Evolutionary conservation across 2,113 vertebrate species (phyloP), one percentile per base, ranked within the genome.

Genomic region (Cygnus buccinator): DNA sequence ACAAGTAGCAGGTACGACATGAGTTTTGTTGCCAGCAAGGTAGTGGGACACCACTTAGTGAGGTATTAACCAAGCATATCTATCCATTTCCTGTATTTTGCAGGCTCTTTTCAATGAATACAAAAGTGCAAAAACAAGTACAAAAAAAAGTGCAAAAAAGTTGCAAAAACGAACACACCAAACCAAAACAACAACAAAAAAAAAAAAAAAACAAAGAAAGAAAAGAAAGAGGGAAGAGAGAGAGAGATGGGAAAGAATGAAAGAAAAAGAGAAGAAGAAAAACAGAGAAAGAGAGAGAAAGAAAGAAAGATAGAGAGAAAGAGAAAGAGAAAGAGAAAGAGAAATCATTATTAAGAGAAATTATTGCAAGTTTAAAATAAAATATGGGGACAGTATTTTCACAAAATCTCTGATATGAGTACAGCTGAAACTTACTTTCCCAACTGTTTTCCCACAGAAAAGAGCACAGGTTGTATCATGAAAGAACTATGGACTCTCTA

Each of bases 331-430:
- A 7, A 44, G 18, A 17, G 7, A 44, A 16, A 35, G 35, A 35
- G 35, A 35, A 35, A 35, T 35, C 35, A 35, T 35, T 35, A 35
- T 35, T 35, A 35, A 35, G 35, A 35, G 35, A 35, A 35, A 35
- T 35, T 71, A 88, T 77, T 84, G 59, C 59, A 57, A 92, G 79
- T 95, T 95, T 94, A 90, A 93, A 95, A 83, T 88, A 37, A 85
- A 77, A 65, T 71, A 58, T 41, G n/a, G 55, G 44, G 44, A 80
- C 59, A 77, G 63, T 71, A 90, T 92, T 95, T 95, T 77, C 57
- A 67, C 41, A 78, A 91, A 90, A 46, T 73, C 41, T 91, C n/a
- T 94, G 63, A 80, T 88, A 14, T 43, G 10, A 59, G 15, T 57
- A 41, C 46, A 87, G 77, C 46, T 88, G 41, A 91, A 93, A 93